Conservation (phyloP, 1,140 invertebrate genomes). For the Telenomus remus region DNA sequence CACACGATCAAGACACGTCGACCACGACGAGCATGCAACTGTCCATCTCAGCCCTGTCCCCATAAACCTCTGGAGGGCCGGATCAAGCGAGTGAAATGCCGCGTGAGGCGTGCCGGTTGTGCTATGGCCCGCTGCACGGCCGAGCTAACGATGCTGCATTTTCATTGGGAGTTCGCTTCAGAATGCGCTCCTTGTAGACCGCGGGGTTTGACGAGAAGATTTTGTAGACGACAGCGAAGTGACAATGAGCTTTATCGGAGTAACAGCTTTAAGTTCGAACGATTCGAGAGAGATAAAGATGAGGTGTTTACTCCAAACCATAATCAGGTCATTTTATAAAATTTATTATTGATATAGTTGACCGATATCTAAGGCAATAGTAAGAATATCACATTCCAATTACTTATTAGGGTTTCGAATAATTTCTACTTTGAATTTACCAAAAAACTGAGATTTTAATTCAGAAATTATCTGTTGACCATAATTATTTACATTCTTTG, state of each 20-base stretch:
- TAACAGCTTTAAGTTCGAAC: slow-evolving; percentile 89
- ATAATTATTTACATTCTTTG: no score
- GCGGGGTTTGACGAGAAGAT: slow-evolving; percentile 78
- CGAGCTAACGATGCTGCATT: slow-evolving; percentile 70
- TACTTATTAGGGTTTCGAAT: no score
- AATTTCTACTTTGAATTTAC: no score
- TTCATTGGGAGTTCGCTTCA: slow-evolving; percentile 71
- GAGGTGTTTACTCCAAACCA: slow-evolving; percentile 70
- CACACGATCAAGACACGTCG: slow-evolving; percentile 65
- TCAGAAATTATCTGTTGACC: no score
- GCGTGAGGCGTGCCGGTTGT: slow-evolving; percentile 69
- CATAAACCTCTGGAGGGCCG: slow-evolving; percentile 67
- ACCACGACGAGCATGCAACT: slow-evolving; percentile 65
- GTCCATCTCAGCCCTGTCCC: slow-evolving; percentile 64
- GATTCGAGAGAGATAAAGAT: slow-evolving; percentile 83
- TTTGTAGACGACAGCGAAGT: slow-evolving; percentile 79
- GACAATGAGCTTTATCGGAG: slow-evolving; percentile 89
- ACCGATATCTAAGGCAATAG: no score
- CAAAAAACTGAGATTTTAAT: no score
- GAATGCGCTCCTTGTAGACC: slow-evolving; percentile 72
- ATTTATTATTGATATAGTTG: no score
- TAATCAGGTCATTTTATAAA: slow-evolving; percentile 59
- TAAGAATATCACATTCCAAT: no score
- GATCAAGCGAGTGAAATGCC: slow-evolving; percentile 71
- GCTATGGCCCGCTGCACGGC: slow-evolving; percentile 72